phyloP scores from a whole-genome alignment of 2,113 vertebrate genomes.

The Xyliphius kryptos region DNA sequence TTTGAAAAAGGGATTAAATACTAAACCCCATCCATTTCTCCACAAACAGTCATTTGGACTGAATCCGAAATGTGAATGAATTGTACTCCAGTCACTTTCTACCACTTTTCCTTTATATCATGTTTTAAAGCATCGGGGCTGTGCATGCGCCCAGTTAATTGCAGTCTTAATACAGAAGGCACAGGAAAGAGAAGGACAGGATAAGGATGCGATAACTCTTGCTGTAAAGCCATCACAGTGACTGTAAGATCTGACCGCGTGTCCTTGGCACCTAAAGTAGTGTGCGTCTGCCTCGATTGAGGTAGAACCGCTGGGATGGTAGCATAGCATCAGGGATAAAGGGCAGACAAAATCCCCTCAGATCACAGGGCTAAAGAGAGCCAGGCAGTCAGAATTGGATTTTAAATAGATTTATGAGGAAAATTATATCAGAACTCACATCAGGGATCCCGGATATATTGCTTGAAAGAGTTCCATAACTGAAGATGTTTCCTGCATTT shows the following conservation, averaged over 20 bases:
- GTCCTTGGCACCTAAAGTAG: conserved; percentile 56
- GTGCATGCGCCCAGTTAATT: conserved; percentile 31
- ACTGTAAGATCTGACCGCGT: conserved; percentile 61
- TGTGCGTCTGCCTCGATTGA: conserved; percentile 2
- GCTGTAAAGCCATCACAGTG: conserved; percentile 56
- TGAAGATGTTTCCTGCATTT: not conserved
- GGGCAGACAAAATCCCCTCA: conserved; percentile 21
- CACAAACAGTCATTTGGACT: conserved; percentile 21
- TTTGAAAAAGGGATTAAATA: conserved; percentile 35
- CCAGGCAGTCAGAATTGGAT: conserved; percentile 12
- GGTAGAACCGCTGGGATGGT: conserved; percentile 2
- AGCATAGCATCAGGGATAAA: conserved; percentile 26
- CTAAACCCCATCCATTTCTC: conserved; percentile 27
- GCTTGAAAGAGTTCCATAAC: conserved; percentile 14
- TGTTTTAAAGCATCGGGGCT: not conserved
- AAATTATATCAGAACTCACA: conserved; percentile 24
- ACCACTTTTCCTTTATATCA: conserved; percentile 27
- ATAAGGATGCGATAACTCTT: conserved; percentile 44
- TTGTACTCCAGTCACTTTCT: conserved; percentile 24
- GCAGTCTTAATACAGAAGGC: conserved; percentile 34
- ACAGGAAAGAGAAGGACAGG: conserved; percentile 16
- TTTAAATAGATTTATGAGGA: conserved; percentile 28
- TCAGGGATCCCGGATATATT: conserved; percentile 17
- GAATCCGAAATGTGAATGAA: conserved; percentile 11
- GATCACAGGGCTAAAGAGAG: conserved; percentile 26